Conservation (phyloP, 2,888 invertebrate genomes). For the Anthrax anthrax region DNA sequence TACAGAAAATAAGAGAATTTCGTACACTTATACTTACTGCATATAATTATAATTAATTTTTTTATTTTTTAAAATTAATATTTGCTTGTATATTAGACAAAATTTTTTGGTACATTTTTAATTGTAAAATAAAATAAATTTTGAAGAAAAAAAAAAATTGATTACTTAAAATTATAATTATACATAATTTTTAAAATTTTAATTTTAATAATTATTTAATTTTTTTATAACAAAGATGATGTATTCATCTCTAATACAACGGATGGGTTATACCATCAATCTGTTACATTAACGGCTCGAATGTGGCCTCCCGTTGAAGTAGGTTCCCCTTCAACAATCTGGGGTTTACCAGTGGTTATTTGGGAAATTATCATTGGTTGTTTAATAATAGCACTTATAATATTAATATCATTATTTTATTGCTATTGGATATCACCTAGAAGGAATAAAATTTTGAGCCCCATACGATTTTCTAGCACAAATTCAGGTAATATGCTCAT, state of each 20-base stretch:
- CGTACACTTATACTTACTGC: too few species aligned
- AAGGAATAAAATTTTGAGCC: slow-evolving; percentile 14
- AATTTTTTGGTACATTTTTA: too few species aligned
- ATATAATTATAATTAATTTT: too few species aligned
- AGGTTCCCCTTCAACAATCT: slow-evolving; percentile 14
- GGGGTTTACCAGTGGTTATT: slow-evolving; percentile 14
- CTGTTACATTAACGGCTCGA: slow-evolving; percentile 28
- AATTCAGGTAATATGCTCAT: slow-evolving; percentile 11
- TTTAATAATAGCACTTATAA: slow-evolving; percentile 11
- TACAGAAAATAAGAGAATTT: too few species aligned
- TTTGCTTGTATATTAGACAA: too few species aligned
- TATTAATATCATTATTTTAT: slow-evolving; percentile 12
- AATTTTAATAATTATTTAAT: too few species aligned
- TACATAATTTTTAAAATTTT: too few species aligned
- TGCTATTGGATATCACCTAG: slow-evolving; percentile 15
- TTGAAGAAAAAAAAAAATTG: too few species aligned
- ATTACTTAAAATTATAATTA: too few species aligned
- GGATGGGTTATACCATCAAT: slow-evolving; percentile 24
- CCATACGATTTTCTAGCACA: slow-evolving; percentile 8
- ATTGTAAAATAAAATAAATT: too few species aligned
- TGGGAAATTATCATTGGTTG: slow-evolving; percentile 14
- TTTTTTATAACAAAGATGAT: too few species aligned
- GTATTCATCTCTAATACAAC: slow-evolving; percentile 12
- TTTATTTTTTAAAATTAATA: too few species aligned
- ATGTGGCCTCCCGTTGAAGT: slow-evolving; percentile 23